Evolutionary conservation across 2,797 vertebrate genomes (phyloP), one percentile per base, ranked within the genome.

Genomic region (Catostomus latipinnis): DNA sequence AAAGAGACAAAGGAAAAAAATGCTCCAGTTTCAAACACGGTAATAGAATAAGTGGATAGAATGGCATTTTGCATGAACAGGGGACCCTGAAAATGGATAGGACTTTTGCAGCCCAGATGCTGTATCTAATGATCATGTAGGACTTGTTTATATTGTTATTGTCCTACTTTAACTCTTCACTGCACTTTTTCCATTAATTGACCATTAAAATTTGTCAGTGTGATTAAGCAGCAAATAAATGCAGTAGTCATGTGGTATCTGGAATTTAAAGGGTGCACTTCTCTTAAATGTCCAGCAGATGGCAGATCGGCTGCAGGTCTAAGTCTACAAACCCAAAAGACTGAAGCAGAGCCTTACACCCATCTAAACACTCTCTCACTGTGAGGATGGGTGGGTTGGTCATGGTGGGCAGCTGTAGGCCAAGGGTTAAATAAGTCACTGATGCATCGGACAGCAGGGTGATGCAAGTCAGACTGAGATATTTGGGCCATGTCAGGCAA

Each of bases 281-380:
- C 81, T 16, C 34, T 22, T 1, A 58, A 22, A 56, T 66, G 49
- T 18, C 74, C 85, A 84, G 67, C 71, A 84, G 85, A 79, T 76
- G 83, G 83, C 78, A 84, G 22, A 49, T 57, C 49, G 56, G 63
- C 13, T 52, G 70, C 1, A 69, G 45, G 1, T 67, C 54, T 58
- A 45, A 22, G 18, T 43, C 2, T 43, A 14, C n/a, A 76, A 67
- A 68, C 63, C 4, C 16, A 5, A 76, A 49, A 50, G 13, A 50
- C 65, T 76, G 74, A 46, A 34, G 14, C 43, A 74, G 6, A 54
- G 6, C 50, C 73, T 11, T 45, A 70, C 57, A 63, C 68, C 16
- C 63, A 45, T 62, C 60, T 53, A 60, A 34, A n/a, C 11, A 71
- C 43, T 8, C 43, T 50, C 56, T 12, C 43, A 62, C 34, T 67